Base-by-base conservation (phyloP, 1,140 invertebrate genomes). In the Lasaia peninsularis region DNA sequence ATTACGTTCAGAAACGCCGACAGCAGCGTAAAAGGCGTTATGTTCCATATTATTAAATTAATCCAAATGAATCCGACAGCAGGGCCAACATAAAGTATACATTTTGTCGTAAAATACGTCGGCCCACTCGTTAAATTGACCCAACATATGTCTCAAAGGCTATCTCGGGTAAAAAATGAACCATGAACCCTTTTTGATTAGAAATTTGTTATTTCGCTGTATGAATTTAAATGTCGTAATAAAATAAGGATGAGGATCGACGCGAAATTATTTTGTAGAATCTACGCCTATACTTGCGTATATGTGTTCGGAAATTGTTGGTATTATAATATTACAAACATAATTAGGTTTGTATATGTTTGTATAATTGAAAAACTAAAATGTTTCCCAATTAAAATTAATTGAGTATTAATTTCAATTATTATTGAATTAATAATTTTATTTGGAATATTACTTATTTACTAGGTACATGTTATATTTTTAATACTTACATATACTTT, bases 11-110 rank as follows among this genome's bases (percentile, higher is more conserved):
- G 18, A 40, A 53, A 53, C 18, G 33, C 52, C 52, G 49, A 51
- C 24, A 40, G 37, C 37, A 40, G 31, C 31, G 28, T 49, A 60
- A 54, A 48, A 7, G 52, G 40, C 12, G 21, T 48, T 32, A 33
- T 24, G 44, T 32, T 49, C 32, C 53, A 64, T 62, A 69, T 75
- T 71, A 71, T 73, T 70, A 74, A 77, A 73, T 73, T 69, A 77
- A 76, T 73, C 65, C 63, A 58, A 64, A 74, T 69, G 63, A 71
- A 73, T 73, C 66, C 67, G 58, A 28, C 35, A 56, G 52, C 52
- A 34, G 31, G 24, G 24, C 52, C 32, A 37, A 53, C 52, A 34
- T 53, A 56, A 65, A 67, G 69, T 53, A 52, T 52, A 63, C 64
- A 51, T 66, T 69, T 69, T 55, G 73, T 65, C 55, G 58, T 78